Percentiles rank a stretch among this genome's conserved stretches.
These are phyloP conservation scores for Gonioctena quinquepunctata DNA, from an alignment of 1,140 invertebrate species.

Conservation along the genomic window DNA sequence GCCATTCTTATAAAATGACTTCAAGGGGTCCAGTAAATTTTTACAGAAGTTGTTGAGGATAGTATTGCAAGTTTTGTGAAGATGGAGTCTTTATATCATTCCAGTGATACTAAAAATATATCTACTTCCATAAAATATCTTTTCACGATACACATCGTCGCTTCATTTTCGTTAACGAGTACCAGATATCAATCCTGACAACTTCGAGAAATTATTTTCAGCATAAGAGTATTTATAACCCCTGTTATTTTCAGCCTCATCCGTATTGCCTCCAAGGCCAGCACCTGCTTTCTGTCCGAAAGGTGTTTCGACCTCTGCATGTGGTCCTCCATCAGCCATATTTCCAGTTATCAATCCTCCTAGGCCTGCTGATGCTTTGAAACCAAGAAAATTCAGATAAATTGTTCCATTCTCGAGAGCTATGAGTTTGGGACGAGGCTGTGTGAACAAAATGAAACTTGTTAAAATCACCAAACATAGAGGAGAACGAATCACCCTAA, in stretches of 20 bases:
- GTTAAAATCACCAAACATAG: no score
- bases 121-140: no score
- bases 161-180: no score
- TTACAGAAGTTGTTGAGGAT: no score
- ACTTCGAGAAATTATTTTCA: background rate
- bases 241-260: background rate
- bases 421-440: conserved; percentile 6
- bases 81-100: no score
- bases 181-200: background rate
- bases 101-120: no score
- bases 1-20: no score
- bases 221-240: background rate
- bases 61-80: no score
- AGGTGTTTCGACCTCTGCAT: conserved; percentile 70
- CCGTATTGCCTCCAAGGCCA: conserved; percentile 48
- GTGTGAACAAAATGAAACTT: background rate
- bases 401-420: conserved; percentile 64
- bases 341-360: conserved; percentile 57
- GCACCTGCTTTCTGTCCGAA: conserved; percentile 65
- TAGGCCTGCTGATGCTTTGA: conserved; percentile 70
- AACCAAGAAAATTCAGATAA: conserved; percentile 72
- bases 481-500: no score
- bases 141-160: no score
- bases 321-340: conserved; percentile 61
- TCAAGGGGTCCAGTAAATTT: no score